Percentiles rank a stretch among this genome's conserved stretches.
These are phyloP conservation scores for Clarias magur DNA, from an alignment of 2,113 vertebrate species.

Conservation along the genomic window DNA sequence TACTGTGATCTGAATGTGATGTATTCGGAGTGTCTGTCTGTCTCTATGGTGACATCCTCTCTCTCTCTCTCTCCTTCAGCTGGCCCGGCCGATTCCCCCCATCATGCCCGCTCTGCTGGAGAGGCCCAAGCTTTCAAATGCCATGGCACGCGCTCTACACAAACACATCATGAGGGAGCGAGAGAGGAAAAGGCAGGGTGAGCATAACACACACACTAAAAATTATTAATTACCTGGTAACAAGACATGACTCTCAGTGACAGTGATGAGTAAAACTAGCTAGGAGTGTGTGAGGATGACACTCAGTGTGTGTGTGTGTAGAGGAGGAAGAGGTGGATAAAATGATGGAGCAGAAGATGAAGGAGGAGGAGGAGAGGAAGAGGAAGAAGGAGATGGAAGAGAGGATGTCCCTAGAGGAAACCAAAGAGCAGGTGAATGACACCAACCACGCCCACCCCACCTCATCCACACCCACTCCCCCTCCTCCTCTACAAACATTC, in stretches of 20 bases:
- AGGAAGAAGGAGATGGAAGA: conserved; percentile 92
- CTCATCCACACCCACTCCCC: neutral
- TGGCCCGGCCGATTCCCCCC: conserved; percentile 75
- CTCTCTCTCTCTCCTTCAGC: conserved; percentile 52
- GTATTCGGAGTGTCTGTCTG: neutral
- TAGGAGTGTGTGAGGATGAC: neutral
- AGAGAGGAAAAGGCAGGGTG: conserved; percentile 89
- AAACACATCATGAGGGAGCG: conserved; percentile 92
- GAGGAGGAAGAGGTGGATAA: conserved; percentile 95
- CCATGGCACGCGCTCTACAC: conserved; percentile 90
- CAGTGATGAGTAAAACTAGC: neutral
- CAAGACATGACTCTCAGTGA: neutral
- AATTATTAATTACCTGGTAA: neutral
- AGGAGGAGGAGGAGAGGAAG: conserved; percentile 88
- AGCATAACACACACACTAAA: neutral
- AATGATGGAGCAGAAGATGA: conserved; percentile 96
- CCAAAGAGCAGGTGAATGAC: conserved; percentile 77
- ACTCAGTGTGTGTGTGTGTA: conserved; percentile 54
- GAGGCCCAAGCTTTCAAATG: conserved; percentile 90
- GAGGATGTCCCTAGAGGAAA: conserved; percentile 91
- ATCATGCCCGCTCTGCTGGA: conserved; percentile 91
- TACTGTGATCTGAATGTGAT: neutral
- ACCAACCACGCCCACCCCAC: too few relatives aligned
- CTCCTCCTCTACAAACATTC: neutral
- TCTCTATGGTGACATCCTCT: neutral